A percentile compares a stretch with the other conserved stretches of the same genome.
These are phyloP conservation scores for Procavia capensis DNA, from an alignment of 2,113 vertebrate genomes.

Conservation along the genomic window DNA sequence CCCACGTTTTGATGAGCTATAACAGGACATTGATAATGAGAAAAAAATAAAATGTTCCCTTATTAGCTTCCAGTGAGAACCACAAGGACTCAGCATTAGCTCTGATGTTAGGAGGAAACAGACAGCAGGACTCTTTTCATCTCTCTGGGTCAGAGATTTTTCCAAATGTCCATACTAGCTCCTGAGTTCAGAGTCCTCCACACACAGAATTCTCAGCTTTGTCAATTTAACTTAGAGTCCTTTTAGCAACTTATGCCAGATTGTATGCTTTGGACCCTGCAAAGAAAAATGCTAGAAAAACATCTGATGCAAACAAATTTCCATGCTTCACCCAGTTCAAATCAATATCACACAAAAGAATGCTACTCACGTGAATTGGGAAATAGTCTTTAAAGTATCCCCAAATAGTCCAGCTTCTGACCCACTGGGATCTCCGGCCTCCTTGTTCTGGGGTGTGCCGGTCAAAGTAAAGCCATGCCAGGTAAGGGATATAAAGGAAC, in stretches of 20 bases:
- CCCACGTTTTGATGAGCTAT: constrained; percentile 88
- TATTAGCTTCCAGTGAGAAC: constrained; percentile 31
- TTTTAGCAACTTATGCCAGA: background rate
- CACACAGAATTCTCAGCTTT: background rate
- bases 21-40: constrained; percentile 56
- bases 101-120: background rate
- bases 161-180: background rate
- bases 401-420: constrained; percentile 91
- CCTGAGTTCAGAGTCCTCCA: background rate
- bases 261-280: background rate
- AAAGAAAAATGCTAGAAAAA: background rate
- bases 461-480: constrained; percentile 94
- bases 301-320: background rate
- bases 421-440: constrained; percentile 91
- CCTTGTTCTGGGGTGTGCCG: constrained; percentile 91
- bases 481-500: constrained; percentile 91
- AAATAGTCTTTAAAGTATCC: constrained; percentile 95
- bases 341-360: background rate
- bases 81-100: background rate
- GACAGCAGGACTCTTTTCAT: background rate
- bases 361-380: constrained; percentile 91
- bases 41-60: background rate
- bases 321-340: background rate
- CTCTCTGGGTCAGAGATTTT: background rate
- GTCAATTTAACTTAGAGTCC: background rate